Evolutionary conservation across 2,888 invertebrate genomes (phyloP).

Genomic region (Philopedon plagiatum): DNA sequence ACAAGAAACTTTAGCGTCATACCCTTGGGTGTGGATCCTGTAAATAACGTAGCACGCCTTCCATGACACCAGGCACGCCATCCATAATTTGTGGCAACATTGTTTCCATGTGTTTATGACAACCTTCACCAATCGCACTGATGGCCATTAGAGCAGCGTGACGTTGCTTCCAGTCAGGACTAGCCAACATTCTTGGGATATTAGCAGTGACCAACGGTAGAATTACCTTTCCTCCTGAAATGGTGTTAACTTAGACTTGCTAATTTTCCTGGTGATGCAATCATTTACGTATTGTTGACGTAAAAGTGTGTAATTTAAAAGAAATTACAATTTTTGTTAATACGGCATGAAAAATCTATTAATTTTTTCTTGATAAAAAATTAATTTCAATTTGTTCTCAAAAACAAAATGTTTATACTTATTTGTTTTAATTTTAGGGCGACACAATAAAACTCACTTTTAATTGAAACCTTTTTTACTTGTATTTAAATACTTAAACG

Average conservation of each 20-base stretch:
- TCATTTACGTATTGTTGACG: too few relatives aligned
- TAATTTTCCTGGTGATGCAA: too few relatives aligned
- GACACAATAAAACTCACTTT: too few relatives aligned
- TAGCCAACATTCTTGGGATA: constrained; percentile 89
- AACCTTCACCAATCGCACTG: constrained; percentile 98
- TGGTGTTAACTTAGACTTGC: background rate
- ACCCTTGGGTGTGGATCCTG: constrained; percentile 82
- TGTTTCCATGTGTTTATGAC: constrained; percentile 97
- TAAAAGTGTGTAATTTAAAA: too few relatives aligned
- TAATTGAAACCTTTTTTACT: too few relatives aligned
- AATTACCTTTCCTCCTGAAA: constrained; percentile 78
- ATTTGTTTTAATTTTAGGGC: too few relatives aligned
- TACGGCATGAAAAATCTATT: too few relatives aligned
- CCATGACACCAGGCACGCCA: constrained; percentile 76
- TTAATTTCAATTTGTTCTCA: too few relatives aligned
- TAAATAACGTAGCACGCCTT: constrained; percentile 63
- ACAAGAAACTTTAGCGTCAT: background rate
- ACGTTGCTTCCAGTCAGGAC: constrained; percentile 88
- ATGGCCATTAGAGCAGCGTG: constrained; percentile 99
- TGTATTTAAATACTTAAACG: too few relatives aligned
- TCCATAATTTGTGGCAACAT: constrained; percentile 94
- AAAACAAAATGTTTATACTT: too few relatives aligned
- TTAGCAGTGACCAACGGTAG: constrained; percentile 86
- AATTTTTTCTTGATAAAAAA: too few relatives aligned
- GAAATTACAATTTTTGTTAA: too few relatives aligned